Evolutionary conservation across 2,113 vertebrate genomes (phyloP), one percentile per base, ranked within the genome.

Genomic region (Megaptera novaeangliae): DNA sequence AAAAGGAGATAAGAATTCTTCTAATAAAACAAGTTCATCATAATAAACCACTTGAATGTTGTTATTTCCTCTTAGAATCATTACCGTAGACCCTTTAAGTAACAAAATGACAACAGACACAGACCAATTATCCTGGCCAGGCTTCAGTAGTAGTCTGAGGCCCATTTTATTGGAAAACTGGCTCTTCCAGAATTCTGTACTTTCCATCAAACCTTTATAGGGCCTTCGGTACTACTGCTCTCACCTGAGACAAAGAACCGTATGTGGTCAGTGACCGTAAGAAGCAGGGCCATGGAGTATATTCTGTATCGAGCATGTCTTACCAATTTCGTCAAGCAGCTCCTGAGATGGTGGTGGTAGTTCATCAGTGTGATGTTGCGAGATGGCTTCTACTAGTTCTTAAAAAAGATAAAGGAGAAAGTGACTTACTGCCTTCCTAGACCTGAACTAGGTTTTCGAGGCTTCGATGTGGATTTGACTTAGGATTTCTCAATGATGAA

Each of bases 301-400:
- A 88, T 66, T 98, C 27, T 69, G 87, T 87, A 83, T 71, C 96
- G 96, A 98, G 97, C 57, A 69, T 25, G 92, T 95, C 98, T 98
- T 98, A 98, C 98, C 98, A 83, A 98, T 98, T 97, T 98, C 98
- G 46, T 98, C 98, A 96, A 99, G 98, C 41, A 99, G 97, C 74
- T 99, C 98, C 96, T 97, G 98, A 96, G 97, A 94, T 92, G 98
- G 98, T 74, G 98, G 98, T 92, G 98, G 98, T 57, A 98, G 95
- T 69, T 99, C 98, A n/a, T 98, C 97, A 88, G 14, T 72, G 95
- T 90, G 96, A 89, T 83, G 14, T 17, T 96, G 87, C 59, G 93
- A 96, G 83, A 95, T 95, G 90, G 87, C 80, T 90, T 98, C 97
- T 83, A 84, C 46, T 46, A 90, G 81, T 86, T 97, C 96, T 97